Evolutionary conservation across 2,888 invertebrate species (phyloP), one percentile per base, ranked within the genome.

Genomic region (Amiota minor): DNA sequence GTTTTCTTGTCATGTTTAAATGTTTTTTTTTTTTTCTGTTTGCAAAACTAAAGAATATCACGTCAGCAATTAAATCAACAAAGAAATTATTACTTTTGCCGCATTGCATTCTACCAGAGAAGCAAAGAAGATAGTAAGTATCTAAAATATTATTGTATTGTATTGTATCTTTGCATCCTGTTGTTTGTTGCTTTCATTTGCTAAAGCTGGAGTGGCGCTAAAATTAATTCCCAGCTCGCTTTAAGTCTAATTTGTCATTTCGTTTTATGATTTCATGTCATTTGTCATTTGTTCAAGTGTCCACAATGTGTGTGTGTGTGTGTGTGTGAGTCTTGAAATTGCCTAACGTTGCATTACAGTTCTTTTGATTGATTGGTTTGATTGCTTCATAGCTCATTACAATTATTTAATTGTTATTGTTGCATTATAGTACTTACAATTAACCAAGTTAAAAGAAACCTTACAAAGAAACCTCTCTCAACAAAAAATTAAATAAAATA

Each of bases 261-360:
- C 81, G 12, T 12, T 59, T 18, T 84, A 84, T 83, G 83, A 81
- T 82, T 84, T 84, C 70, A 80, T 81, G 83, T 78, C 84, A 83
- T 83, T 83, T 85, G 86, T 84, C 81, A 83, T 83, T 85, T 83
- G 80, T 77, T 81, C 82, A 84, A 83, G 81, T 83, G 84, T 81
- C 81, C 35, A 35, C 35, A 35, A 35, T 35, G 35, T 35, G n/a
- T n/a, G n/a, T n/a, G n/a, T n/a, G n/a, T n/a, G n/a, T n/a, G n/a
- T n/a, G n/a, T n/a, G n/a, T 35, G 6, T 77, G 35, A 35, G 35
- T 35, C 35, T 35, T 35, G 76, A 83, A 78, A 77, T 81, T 75
- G 74, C 74, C n/a, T 69, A 77, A 75, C 70, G 71, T 80, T 79
- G 78, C 77, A 59, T 59, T 16, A 59, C 20, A 59, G 23, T 10